phyloP scores from a whole-genome alignment of 2,113 vertebrate genomes.

The Laticauda colubrina region DNA sequence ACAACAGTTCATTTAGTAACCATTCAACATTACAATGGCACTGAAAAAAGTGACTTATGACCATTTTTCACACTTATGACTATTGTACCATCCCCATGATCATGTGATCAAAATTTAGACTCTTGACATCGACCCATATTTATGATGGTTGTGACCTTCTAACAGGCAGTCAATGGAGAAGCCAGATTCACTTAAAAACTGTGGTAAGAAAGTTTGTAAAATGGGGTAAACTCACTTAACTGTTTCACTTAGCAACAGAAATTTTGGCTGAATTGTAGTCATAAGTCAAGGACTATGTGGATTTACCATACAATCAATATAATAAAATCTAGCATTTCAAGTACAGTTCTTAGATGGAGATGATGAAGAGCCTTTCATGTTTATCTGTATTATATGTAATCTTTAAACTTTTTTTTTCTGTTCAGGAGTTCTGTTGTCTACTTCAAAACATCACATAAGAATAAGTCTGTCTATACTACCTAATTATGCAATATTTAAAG shows the following conservation, averaged over 20 bases:
- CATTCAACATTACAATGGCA: neutral
- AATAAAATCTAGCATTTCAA: neutral
- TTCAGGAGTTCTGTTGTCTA: neutral
- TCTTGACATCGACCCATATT: neutral
- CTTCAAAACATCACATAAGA: neutral
- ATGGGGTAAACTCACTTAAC: neutral
- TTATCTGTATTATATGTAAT: neutral
- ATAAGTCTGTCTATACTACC: neutral
- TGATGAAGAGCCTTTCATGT: neutral
- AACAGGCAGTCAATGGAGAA: neutral
- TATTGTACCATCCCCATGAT: neutral
- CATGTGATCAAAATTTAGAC: neutral
- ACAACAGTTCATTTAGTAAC: neutral
- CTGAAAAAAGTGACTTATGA: neutral
- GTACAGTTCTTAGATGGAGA: neutral
- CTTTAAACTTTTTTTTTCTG: neutral
- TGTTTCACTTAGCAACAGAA: neutral
- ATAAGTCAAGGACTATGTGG: neutral
- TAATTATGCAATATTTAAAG: neutral
- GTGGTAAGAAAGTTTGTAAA: neutral
- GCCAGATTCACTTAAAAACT: neutral
- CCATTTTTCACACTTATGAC: neutral
- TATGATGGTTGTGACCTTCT: neutral
- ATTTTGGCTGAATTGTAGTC: neutral
- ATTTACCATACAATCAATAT: neutral